Evolutionary conservation across 2,888 invertebrate genomes (phyloP).

Genomic region (Melanargia galathea): DNA sequence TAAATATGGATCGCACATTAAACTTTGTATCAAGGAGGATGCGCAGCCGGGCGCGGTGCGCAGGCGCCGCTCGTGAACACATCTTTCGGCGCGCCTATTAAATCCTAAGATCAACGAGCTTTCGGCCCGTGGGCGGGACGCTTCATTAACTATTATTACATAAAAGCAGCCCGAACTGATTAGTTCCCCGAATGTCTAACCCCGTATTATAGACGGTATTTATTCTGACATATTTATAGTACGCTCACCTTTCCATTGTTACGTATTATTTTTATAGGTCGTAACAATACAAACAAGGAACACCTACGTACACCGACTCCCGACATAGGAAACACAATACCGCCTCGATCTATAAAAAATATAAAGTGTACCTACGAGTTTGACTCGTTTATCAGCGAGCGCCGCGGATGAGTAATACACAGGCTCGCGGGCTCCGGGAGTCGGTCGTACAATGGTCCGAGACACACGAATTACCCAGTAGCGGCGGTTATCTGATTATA

Average conservation of each 20-base stretch:
- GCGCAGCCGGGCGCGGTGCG: constrained; percentile 29
- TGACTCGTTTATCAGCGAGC: constrained; percentile 54
- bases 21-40: constrained; percentile 31
- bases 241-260: constrained; percentile 36
- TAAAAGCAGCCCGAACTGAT: constrained; percentile 74
- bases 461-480: constrained; percentile 80
- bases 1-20: constrained; percentile 24
- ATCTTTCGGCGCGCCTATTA: constrained; percentile 62
- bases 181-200: constrained; percentile 63
- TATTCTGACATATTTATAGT: constrained; percentile 38
- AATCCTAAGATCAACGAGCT: constrained; percentile 73
- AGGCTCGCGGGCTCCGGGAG: constrained; percentile 47
- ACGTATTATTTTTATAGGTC: constrained; percentile 40
- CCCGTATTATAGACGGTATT: constrained; percentile 40
- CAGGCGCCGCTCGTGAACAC: constrained; percentile 36
- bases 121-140: constrained; percentile 71
- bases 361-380: constrained; percentile 57
- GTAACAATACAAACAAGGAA: constrained; percentile 47
- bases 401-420: constrained; percentile 76
- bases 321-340: constrained; percentile 63
- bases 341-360: constrained; percentile 64
- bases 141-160: constrained; percentile 79
- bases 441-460: constrained; percentile 64
- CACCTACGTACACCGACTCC: constrained; percentile 55
- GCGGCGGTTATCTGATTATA: constrained; percentile 80